Percentiles rank a stretch among this genome's conserved stretches.
Conservation (phyloP, 2,113 vertebrate genomes). For the Pterocles gutturalis region DNA sequence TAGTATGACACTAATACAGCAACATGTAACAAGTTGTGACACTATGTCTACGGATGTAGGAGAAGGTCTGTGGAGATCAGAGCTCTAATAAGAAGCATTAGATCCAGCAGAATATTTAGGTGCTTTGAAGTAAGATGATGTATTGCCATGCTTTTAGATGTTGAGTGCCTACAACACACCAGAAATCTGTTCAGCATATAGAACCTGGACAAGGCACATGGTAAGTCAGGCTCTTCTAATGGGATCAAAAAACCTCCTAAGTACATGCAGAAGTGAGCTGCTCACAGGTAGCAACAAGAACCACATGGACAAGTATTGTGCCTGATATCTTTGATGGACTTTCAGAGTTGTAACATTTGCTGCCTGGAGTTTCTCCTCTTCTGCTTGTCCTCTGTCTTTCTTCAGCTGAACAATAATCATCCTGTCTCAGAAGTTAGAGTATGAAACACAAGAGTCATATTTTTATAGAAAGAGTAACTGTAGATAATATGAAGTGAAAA, state of each 20-base stretch:
- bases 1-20: fast-evolving
- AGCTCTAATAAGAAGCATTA: neutral
- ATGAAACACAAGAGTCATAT: neutral
- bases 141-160: neutral
- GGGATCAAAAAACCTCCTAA: fast-evolving
- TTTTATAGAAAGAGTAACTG: neutral
- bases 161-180: neutral
- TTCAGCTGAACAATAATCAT: neutral
- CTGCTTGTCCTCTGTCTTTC: neutral
- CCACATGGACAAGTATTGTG: neutral
- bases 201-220: fast-evolving
- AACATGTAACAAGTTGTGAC: neutral
- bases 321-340: neutral
- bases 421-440: neutral
- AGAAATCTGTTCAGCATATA: neutral
- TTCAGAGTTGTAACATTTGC: neutral
- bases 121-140: neutral
- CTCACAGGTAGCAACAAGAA: neutral
- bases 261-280: neutral
- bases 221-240: neutral
- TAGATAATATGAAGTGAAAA: neutral
- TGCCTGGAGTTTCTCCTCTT: neutral
- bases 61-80: neutral
- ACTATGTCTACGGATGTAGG: neutral
- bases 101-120: neutral